These are phyloP conservation scores for Chironomus riparius DNA, from an alignment of 2,888 invertebrate genomes.

Conservation along the genomic window DNA sequence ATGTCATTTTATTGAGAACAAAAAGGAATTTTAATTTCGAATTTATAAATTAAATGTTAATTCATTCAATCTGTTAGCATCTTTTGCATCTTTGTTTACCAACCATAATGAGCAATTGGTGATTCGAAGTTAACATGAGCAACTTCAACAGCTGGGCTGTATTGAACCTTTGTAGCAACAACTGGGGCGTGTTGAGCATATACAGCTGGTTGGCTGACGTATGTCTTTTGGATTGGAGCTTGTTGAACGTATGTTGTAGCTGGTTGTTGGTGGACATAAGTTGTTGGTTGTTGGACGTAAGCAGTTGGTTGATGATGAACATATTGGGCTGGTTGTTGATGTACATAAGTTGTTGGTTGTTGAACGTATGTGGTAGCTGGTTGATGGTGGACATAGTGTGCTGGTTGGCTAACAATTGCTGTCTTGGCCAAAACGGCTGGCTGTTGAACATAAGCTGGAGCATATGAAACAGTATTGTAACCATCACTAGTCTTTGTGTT, in stretches of 20 bases:
- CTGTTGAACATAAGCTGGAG: background rate
- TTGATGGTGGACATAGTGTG: background rate
- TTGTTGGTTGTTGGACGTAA: background rate
- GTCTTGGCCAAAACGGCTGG: background rate
- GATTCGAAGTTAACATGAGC: slow-evolving; percentile 17
- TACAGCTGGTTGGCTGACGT: background rate
- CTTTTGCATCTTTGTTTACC: slow-evolving; percentile 20
- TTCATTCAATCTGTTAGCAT: background rate
- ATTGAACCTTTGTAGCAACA: slow-evolving; percentile 11
- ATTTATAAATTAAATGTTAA: too few relatives aligned
- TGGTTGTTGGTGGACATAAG: background rate
- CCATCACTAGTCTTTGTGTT: slow-evolving; percentile 22
- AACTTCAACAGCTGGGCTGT: slow-evolving; percentile 17
- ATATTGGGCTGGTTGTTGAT: background rate
- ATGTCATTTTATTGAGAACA: too few relatives aligned
- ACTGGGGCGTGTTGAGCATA: slow-evolving; percentile 11
- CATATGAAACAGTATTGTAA: slow-evolving; percentile 5
- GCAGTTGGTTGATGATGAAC: background rate
- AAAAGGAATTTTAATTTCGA: too few relatives aligned
- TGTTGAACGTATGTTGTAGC: background rate
- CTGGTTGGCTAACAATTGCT: background rate
- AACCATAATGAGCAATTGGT: slow-evolving; percentile 20
- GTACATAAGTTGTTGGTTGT: background rate
- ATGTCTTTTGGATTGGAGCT: background rate
- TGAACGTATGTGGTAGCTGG: background rate